Evolutionary conservation across 2,888 invertebrate species (phyloP).

Genomic region (Orchesella flavescens): DNA sequence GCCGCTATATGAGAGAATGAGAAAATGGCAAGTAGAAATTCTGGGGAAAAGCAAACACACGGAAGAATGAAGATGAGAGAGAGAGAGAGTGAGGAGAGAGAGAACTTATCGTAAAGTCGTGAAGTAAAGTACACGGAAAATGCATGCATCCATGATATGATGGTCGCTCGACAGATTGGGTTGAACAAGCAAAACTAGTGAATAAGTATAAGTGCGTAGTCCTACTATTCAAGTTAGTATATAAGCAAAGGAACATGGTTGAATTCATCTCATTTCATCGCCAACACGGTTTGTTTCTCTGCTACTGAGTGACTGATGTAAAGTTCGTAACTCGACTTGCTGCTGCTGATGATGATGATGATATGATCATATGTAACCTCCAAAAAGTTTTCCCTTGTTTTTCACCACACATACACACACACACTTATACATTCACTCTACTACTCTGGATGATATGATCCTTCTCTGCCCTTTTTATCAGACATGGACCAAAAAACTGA

Average conservation of each 20-base stretch:
- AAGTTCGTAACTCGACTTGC: not conserved
- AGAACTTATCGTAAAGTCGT: not conserved
- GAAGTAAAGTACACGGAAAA: too few relatives aligned
- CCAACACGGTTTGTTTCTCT: slow-evolving; percentile 21
- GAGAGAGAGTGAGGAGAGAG: slow-evolving; percentile 5
- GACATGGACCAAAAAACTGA: slow-evolving; percentile 47
- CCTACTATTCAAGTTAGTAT: too few relatives aligned
- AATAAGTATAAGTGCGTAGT: slow-evolving; percentile 2
- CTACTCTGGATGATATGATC: slow-evolving; percentile 17
- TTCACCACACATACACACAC: not conserved
- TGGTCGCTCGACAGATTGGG: too few relatives aligned
- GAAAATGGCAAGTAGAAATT: slow-evolving; percentile 56
- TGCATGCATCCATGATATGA: too few relatives aligned
- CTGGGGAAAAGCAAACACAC: slow-evolving; percentile 21
- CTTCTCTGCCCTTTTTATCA: slow-evolving; percentile 48
- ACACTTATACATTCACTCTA: not conserved
- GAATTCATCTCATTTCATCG: slow-evolving; percentile 50
- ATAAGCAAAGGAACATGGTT: slow-evolving; percentile 39
- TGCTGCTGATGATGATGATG: slow-evolving; percentile 25
- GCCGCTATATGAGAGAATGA: slow-evolving; percentile 17
- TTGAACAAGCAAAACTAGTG: not conserved
- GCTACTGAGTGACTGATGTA: slow-evolving; percentile 17
- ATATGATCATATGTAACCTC: slow-evolving; percentile 44
- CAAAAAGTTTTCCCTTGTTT: slow-evolving; percentile 55
- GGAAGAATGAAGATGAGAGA: slow-evolving; percentile 45